phyloP scores from a whole-genome alignment of 2,797 vertebrate genomes.

The Clarias fuscus region DNA sequence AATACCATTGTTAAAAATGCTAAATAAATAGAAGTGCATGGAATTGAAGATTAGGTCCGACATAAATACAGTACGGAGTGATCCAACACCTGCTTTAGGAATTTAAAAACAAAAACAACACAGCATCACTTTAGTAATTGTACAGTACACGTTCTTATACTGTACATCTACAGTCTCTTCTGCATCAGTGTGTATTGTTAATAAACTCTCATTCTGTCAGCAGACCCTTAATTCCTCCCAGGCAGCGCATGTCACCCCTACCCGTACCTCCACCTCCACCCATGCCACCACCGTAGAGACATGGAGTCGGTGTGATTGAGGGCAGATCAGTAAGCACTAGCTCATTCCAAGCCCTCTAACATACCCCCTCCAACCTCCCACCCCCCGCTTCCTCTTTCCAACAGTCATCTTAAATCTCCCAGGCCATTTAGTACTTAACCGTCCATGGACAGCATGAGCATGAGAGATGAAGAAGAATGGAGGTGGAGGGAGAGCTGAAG shows the following conservation, averaged over 20 bases:
- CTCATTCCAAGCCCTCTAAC: conserved; percentile 17
- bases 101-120: not conserved
- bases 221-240: conserved; percentile 51
- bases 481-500: conserved; percentile 29
- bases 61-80: not conserved
- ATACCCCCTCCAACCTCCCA: no score
- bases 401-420: conserved; percentile 57
- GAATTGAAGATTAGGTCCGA: not conserved
- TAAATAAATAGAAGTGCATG: no score
- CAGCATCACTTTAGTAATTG: not conserved
- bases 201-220: conserved; percentile 47
- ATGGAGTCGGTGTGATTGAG: conserved; percentile 50
- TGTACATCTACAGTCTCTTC: not conserved
- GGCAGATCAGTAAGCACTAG: conserved; percentile 51
- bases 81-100: not conserved
- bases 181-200: conserved; percentile 31
- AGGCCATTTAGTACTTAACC: conserved; percentile 57
- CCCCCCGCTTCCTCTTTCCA: conserved; percentile 37
- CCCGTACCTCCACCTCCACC: not conserved
- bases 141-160: not conserved
- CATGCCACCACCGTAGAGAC: conserved; percentile 10
- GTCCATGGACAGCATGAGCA: conserved; percentile 43
- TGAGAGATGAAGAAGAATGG: conserved; percentile 35
- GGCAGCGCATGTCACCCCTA: conserved; percentile 9
- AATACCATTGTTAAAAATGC: no score